A percentile compares a stretch with the other conserved stretches of the same genome.
These are phyloP conservation scores for Gryon sp. DNA, from an alignment of 1,140 invertebrate species.

Conservation along the genomic window DNA sequence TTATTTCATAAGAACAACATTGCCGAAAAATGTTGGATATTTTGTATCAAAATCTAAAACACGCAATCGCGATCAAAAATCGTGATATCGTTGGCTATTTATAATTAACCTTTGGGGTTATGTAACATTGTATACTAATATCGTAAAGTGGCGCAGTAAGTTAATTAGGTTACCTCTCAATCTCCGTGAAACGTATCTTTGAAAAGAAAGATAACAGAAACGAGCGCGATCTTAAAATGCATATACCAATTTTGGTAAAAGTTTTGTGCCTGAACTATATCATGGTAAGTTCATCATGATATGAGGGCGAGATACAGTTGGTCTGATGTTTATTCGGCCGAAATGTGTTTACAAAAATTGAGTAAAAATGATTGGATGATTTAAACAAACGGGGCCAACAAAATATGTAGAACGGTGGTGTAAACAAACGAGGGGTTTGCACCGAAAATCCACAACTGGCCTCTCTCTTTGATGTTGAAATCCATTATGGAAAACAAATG, in stretches of 20 bases:
- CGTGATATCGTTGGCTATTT: constrained; percentile 16
- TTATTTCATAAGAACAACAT: background rate
- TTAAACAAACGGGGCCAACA: constrained; percentile 11
- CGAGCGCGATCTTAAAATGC: too few species aligned
- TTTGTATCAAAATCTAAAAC: background rate
- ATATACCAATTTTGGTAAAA: too few species aligned
- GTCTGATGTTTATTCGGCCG: background rate
- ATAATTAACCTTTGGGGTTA: constrained; percentile 36
- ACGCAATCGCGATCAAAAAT: constrained; percentile 14
- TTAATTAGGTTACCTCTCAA: constrained; percentile 2
- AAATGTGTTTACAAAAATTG: constrained; percentile 2
- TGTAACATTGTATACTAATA: constrained; percentile 24
- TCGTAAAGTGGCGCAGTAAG: constrained; percentile 11
- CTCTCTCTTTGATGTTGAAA: constrained; percentile 18
- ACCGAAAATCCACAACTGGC: constrained; percentile 13
- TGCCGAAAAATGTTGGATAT: background rate
- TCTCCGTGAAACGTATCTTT: too few species aligned
- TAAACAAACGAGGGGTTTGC: constrained; percentile 39
- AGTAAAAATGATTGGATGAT: constrained; percentile 4
- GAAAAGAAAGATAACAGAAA: too few species aligned
- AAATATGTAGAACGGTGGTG: constrained; percentile 23
- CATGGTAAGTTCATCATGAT: too few species aligned
- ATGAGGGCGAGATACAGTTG: too few species aligned
- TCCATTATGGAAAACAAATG: constrained; percentile 16
- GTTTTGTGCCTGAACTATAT: too few species aligned